Evolutionary conservation across 1,140 invertebrate genomes (phyloP), one percentile per base, ranked within the genome.

Genomic region (Solenopsis invicta): DNA sequence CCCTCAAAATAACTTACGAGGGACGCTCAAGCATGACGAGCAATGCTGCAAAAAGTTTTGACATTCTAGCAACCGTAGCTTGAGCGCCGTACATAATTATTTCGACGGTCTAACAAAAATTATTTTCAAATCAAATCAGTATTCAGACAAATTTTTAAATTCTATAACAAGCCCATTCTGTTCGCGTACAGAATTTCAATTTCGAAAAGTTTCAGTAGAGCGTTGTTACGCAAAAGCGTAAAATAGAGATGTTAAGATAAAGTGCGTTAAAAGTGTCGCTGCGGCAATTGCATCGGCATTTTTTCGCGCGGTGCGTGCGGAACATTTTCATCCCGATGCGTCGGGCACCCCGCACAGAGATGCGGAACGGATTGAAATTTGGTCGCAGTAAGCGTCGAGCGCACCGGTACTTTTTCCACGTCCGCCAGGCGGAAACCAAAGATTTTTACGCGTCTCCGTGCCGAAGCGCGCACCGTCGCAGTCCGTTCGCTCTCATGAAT

Each of bases 401-500:
- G 45, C 45, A 52, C 10, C 61, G 82, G 56, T 54, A 45, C 82
- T 85, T 85, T 78, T 85, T 78, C 50, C 59, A 41, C 48, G 59
- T 85, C 59, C 74, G 62, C 37, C 3, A 18, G 34, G 5, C 59
- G 61, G 24, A 67, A 78, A 61, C 74, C 74, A 61, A 85, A 85
- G 74, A 85, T 85, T 85, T 85, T 85, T 66, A 85, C 82, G 82
- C 82, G 61, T 76, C 82, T 78, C 74, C 45, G 8, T 66, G 29
- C 71, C 69, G 81, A 81, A 59, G 76, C 64, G 52, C 21, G 41
- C 50, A 37, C 67, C 72, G 61, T 77, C 48, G 48, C 59, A 34
- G 74, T 85, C 64, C 45, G 21, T 78, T 81, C 61, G 61, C 82
- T 45, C 87, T 89, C 37, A 88, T 77, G 72, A 89, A 89, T 89